Base-by-base conservation (phyloP, 1,140 invertebrate genomes). In the Bombus breviceps region DNA sequence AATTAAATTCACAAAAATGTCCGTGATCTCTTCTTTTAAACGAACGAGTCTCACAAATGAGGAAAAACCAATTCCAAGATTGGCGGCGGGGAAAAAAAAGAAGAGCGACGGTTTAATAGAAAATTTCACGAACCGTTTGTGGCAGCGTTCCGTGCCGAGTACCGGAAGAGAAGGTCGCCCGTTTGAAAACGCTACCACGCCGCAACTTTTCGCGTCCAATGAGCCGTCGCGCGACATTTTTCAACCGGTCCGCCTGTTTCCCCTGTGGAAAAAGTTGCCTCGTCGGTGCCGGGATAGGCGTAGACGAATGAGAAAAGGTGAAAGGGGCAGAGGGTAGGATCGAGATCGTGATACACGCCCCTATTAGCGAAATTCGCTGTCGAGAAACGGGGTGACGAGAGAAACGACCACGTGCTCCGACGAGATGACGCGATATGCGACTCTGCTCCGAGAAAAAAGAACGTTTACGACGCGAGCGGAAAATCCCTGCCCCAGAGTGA, bases 321-420 rank as follows among this genome's bases (percentile, higher is more conserved):
- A 76, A 28, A 79, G n/a, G 37, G 37, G 59, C 57, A 66, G n/a
- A 64, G 43, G 77, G 73, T 86, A 43, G 73, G 74, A 43, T 62
- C 47, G 73, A 82, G 85, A 88, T 82, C 22, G 32, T 2, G 47
- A 75, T 75, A 57, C 71, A 73, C 71, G 71, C 39, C 41, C 41
- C 71, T 73, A 73, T 73, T 73, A 73, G 15, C 15, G 71, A 41
- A 73, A 73, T 73, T 47, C 15, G 13, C 41, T 43, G 71, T 22
- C 6, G 41, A 73, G 71, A 10, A 43, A 71, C 37, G 37, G 69
- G 69, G 69, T 71, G 69, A 71, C 69, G 18, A 22, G 39, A 41
- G 69, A n/a, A 62, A 34, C 71, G 41, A 13, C 41, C 71, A 73
- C 71, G 71, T 73, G 71, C 28, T 73, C 15, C 71, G n/a, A n/a